Evolutionary conservation across 2,888 invertebrate genomes (phyloP).

Genomic region (Hypolimnas misippus): DNA sequence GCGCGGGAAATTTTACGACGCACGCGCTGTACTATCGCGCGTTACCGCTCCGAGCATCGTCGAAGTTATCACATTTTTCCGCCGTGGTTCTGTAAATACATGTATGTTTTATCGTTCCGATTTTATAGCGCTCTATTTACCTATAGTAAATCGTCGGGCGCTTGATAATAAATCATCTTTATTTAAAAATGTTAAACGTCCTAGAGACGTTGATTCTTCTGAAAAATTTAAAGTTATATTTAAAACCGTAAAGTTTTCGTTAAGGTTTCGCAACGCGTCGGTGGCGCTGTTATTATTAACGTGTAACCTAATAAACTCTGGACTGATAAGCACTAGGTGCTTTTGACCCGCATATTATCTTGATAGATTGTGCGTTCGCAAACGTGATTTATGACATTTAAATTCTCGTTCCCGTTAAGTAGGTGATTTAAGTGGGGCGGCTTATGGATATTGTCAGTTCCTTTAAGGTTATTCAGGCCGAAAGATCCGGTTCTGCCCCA

Average conservation of each 20-base stretch:
- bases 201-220: slow-evolving; percentile 26
- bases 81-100: slow-evolving; percentile 10
- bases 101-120: slow-evolving; percentile 16
- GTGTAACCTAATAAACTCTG: slow-evolving; percentile 50
- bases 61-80: slow-evolving; percentile 14
- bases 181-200: slow-evolving; percentile 20
- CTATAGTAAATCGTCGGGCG: slow-evolving; percentile 12
- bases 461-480: slow-evolving; percentile 71
- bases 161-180: slow-evolving; percentile 33
- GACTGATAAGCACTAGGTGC: slow-evolving; percentile 56
- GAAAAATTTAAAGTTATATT: slow-evolving; percentile 31
- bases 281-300: slow-evolving; percentile 30
- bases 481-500: slow-evolving; percentile 73
- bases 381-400: slow-evolving; percentile 56
- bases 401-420: slow-evolving; percentile 55
- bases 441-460: slow-evolving; percentile 59
- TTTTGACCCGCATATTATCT: slow-evolving; percentile 64
- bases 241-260: slow-evolving; percentile 28
- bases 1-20: slow-evolving; percentile 57
- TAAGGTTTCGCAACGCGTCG: slow-evolving; percentile 29
- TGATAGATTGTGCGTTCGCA: slow-evolving; percentile 55
- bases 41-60: slow-evolving; percentile 29
- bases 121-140: slow-evolving; percentile 23
- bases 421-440: slow-evolving; percentile 58
- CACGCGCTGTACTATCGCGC: slow-evolving; percentile 57